These are phyloP conservation scores for Branchinecta sandiegonensis DNA, from an alignment of 2,888 invertebrate species.

Conservation along the genomic window DNA sequence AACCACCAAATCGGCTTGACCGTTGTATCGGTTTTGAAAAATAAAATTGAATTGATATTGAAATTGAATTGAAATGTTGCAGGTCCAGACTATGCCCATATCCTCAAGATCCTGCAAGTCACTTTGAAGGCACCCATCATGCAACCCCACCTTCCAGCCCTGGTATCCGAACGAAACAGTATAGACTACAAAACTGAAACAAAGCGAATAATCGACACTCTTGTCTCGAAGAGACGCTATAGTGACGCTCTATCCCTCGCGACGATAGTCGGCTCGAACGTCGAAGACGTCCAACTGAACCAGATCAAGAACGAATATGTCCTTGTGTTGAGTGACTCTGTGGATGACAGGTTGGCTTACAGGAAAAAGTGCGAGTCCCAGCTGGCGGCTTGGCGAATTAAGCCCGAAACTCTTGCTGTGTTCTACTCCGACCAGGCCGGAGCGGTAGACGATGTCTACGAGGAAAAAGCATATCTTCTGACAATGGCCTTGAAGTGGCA, in stretches of 20 bases:
- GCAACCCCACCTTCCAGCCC: too few relatives aligned
- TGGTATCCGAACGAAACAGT: not conserved
- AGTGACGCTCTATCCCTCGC: not conserved
- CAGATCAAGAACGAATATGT: not conserved
- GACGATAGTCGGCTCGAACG: not conserved
- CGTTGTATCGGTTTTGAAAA: too few relatives aligned
- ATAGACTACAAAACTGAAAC: not conserved
- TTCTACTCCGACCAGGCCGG: not conserved
- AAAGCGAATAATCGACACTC: not conserved
- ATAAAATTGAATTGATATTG: too few relatives aligned
- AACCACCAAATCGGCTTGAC: too few relatives aligned
- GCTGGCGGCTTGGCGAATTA: not conserved
- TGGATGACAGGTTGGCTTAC: not conserved
- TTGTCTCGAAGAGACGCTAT: not conserved
- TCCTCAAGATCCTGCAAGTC: too few relatives aligned
- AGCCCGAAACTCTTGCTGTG: not conserved
- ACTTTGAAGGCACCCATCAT: too few relatives aligned
- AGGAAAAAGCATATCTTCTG: not conserved
- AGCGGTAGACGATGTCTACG: not conserved
- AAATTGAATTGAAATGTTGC: too few relatives aligned
- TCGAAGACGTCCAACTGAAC: not conserved
- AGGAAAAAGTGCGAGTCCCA: not conserved
- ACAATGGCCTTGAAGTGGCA: not conserved
- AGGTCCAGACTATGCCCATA: too few relatives aligned
- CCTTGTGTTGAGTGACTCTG: not conserved